Percentiles rank a stretch among this genome's conserved stretches.
phyloP scores from a whole-genome alignment of 2,797 vertebrate genomes.

The Alca torda region DNA sequence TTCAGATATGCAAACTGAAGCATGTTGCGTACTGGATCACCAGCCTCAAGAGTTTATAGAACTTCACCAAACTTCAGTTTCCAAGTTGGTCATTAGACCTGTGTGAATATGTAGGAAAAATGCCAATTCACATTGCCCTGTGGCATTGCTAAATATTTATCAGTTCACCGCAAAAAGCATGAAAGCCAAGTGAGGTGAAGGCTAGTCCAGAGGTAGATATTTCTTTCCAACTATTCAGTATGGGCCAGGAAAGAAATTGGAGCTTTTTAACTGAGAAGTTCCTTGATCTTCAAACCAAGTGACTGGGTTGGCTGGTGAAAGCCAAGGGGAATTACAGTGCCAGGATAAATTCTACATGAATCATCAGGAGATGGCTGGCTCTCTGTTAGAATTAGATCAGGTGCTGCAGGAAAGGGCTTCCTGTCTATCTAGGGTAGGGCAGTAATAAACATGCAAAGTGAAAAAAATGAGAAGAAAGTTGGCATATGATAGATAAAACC shows the following conservation, averaged over 20 bases:
- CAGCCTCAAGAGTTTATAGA: not conserved
- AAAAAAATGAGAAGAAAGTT: not conserved
- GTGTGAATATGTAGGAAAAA: not conserved
- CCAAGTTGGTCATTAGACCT: not conserved
- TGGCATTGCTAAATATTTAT: not conserved
- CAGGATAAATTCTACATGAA: conserved; percentile 14
- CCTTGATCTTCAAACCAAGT: conserved; percentile 26
- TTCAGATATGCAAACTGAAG: not conserved
- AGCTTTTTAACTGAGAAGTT: not conserved
- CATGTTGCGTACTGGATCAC: rapidly evolving
- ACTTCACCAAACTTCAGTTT: not conserved
- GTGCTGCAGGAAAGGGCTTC: not conserved
- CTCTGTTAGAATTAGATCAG: not conserved
- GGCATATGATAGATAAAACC: not conserved
- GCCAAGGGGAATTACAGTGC: not conserved
- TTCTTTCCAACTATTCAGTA: conserved; percentile 1
- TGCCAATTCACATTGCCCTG: not conserved
- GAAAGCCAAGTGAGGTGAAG: not conserved
- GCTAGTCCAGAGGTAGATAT: not conserved
- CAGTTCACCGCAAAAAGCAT: not conserved
- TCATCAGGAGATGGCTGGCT: not conserved
- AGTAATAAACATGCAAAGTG: not conserved
- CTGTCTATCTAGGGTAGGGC: not conserved
- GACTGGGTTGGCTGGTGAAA: not conserved
- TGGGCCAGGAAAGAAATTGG: conserved; percentile 7